Conservation (phyloP, 2,888 invertebrate species). For the Drosophila flavopinicola region DNA sequence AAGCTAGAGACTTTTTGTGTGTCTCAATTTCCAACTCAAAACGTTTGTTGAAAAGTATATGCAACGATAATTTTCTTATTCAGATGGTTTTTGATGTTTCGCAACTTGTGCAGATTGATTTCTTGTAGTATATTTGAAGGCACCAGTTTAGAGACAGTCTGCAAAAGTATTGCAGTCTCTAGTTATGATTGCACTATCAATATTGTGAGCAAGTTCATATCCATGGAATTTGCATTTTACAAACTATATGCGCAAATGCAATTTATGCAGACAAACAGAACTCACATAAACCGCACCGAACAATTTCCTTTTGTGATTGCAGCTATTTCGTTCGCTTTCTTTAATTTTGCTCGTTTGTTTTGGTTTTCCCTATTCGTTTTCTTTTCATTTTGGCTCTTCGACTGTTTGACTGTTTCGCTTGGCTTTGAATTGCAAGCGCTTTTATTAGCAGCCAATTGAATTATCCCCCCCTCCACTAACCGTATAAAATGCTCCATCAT, state of each 20-base stretch:
- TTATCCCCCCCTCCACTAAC: background rate
- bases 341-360: background rate
- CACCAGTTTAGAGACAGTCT: too few relatives aligned
- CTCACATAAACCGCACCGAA: constrained; percentile 34
- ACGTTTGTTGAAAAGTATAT: too few relatives aligned
- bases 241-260: background rate
- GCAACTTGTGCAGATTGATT: too few relatives aligned
- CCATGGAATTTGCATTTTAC: background rate
- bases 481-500: constrained; percentile 2
- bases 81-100: too few relatives aligned
- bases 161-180: too few relatives aligned
- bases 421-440: constrained; percentile 43
- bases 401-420: constrained; percentile 50
- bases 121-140: too few relatives aligned
- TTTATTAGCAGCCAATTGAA: constrained; percentile 24
- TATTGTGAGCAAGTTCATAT: background rate
- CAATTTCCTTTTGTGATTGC: constrained; percentile 39
- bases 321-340: background rate
- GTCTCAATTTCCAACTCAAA: too few relatives aligned
- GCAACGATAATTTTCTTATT: too few relatives aligned
- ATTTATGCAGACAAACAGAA: background rate
- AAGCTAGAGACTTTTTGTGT: too few relatives aligned
- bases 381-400: background rate
- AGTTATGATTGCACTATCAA: too few relatives aligned
- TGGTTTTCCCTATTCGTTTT: background rate